These are phyloP conservation scores for Julus scanicus DNA, from an alignment of 2,888 invertebrate species.

Conservation along the genomic window DNA sequence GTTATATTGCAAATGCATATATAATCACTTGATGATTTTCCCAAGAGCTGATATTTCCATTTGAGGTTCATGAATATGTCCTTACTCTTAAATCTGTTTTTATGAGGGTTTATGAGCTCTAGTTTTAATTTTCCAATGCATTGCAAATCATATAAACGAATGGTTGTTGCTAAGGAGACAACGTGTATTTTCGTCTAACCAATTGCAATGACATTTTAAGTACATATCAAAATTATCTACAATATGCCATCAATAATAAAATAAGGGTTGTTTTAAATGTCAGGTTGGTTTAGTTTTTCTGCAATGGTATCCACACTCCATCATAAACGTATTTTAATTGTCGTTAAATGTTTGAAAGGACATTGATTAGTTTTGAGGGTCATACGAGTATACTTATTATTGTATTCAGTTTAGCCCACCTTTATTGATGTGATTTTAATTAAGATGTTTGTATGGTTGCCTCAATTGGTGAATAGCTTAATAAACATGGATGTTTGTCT, in stretches of 20 bases:
- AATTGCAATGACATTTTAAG: constrained; percentile 6
- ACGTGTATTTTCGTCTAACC: neutral
- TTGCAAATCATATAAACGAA: neutral
- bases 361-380: neutral
- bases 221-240: neutral
- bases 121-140: neutral
- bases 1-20: too few relatives aligned
- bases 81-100: too few relatives aligned
- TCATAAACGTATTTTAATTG: neutral
- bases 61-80: too few relatives aligned
- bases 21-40: too few relatives aligned
- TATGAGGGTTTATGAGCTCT: neutral
- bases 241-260: neutral
- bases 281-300: neutral
- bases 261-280: neutral
- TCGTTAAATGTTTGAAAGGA: neutral
- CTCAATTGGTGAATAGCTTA: neutral
- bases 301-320: neutral
- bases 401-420: neutral
- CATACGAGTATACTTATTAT: neutral
- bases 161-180: neutral
- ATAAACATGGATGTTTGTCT: constrained; percentile 22
- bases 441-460: neutral
- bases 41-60: too few relatives aligned
- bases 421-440: neutral